Evolutionary conservation across 2,888 invertebrate genomes (phyloP), one percentile per base, ranked within the genome.

Genomic region (Dicycla oo): DNA sequence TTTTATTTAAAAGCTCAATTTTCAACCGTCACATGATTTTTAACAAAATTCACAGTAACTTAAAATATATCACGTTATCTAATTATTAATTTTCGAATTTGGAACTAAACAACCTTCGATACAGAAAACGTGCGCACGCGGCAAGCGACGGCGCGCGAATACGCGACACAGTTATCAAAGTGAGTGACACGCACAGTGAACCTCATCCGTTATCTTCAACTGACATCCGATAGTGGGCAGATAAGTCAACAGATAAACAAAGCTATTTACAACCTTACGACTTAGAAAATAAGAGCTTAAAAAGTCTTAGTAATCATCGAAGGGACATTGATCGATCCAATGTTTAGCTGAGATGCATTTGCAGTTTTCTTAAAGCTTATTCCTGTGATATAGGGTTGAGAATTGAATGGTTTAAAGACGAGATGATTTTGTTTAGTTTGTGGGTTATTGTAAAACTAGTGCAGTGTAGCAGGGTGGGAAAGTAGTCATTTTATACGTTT

Each of bases 141-240:
- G 68, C 86, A 88, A 66, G 78, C 72, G 62, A 30, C 87, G 75
- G 77, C 83, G 83, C 86, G 81, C 81, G 84, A 91, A 83, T 93
- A 56, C 56, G 56, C 62, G 91, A 87, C 90, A 83, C 69, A 84
- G 80, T 84, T 86, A 86, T 86, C 84, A 86, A 82, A 80, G 65
- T 76, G 75, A 80, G 73, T 78, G 78, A 78, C 80, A 77, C 80
- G 64, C 83, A 78, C 84, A 71, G 81, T 81, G 80, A 86, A 78
- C 86, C 86, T 86, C 89, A 88, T 84, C 85, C 88, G 87, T 91
- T 92, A 93, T 93, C 89, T 87, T 78, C 74, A 88, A 85, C 86
- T 86, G 87, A 87, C 91, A 90, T 87, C 86, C 87, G 86, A 90
- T 87, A 88, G 79, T 73, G 61, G 67, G 65, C 75, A 67, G 82